Evolutionary conservation across 2,113 vertebrate genomes (phyloP).

Genomic region (Shinisaurus crocodilurus): DNA sequence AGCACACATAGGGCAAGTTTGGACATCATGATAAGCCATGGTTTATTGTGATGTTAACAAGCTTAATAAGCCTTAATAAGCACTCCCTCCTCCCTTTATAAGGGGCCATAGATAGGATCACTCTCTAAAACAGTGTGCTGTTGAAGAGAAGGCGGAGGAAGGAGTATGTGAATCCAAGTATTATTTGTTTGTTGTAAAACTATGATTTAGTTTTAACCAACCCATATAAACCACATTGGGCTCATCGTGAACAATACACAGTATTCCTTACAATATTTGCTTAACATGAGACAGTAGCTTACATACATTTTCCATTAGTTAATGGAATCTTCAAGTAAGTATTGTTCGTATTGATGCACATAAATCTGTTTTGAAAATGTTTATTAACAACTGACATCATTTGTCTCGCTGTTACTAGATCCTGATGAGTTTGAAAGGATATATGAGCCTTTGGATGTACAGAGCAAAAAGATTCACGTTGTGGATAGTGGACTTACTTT

Average conservation of each 20-base stretch:
- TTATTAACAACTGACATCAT: neutral
- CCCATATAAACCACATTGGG: neutral
- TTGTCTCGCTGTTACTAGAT: slow-evolving; percentile 75
- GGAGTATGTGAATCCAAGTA: neutral
- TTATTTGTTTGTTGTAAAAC: neutral
- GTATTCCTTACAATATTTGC: neutral
- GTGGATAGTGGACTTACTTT: slow-evolving; percentile 97
- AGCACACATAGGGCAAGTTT: neutral
- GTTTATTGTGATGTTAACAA: too few relatives aligned
- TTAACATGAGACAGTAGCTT: neutral
- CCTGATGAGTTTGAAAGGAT: slow-evolving; percentile 96
- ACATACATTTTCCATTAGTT: neutral
- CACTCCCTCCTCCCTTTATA: too few relatives aligned
- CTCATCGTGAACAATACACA: neutral
- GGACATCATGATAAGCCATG: too few relatives aligned
- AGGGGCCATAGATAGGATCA: too few relatives aligned
- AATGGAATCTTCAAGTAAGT: neutral
- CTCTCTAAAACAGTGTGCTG: too few relatives aligned
- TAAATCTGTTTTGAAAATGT: neutral
- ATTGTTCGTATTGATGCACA: neutral
- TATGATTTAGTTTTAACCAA: neutral
- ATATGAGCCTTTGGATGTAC: slow-evolving; percentile 96
- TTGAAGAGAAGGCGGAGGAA: neutral
- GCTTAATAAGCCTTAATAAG: too few relatives aligned
- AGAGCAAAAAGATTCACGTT: slow-evolving; percentile 97